Conservation (phyloP, 2,797 vertebrate species). For the Hoplostethus mediterraneus region DNA sequence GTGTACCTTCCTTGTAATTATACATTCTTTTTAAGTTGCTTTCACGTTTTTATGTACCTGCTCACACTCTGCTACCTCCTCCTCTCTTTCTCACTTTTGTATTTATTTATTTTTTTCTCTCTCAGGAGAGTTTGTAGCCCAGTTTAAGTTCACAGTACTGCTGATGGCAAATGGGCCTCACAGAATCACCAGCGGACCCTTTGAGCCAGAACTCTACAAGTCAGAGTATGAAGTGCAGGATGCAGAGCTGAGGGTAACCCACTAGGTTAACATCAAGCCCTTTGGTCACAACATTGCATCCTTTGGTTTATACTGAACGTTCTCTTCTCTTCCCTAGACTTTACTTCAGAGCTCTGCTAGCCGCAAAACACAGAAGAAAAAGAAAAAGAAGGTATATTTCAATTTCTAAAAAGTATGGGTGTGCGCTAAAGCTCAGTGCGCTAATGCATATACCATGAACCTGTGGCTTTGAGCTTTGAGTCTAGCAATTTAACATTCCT, state of each 20-base stretch:
- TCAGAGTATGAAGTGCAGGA: slow-evolving; percentile 95
- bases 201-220: slow-evolving; percentile 93
- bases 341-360: slow-evolving; percentile 97
- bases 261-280: neutral
- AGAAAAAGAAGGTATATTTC: slow-evolving; percentile 97
- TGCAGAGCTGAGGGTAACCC: slow-evolving; percentile 89
- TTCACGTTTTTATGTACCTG: neutral
- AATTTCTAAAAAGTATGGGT: neutral
- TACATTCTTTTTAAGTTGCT: neutral
- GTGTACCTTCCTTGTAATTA: too few species aligned
- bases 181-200: slow-evolving; percentile 92
- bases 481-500: too few species aligned
- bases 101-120: neutral
- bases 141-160: slow-evolving; percentile 98
- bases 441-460: too few species aligned
- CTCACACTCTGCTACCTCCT: too few species aligned
- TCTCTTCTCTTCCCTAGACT: slow-evolving; percentile 79
- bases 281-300: neutral
- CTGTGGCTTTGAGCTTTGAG: too few species aligned
- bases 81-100: neutral
- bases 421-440: neutral
- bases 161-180: slow-evolving; percentile 96
- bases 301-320: neutral
- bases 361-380: slow-evolving; percentile 97
- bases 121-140: slow-evolving; percentile 94